These are phyloP conservation scores for Dyspetes luteomarginatus DNA, from an alignment of 2,888 invertebrate species.

Conservation along the genomic window DNA sequence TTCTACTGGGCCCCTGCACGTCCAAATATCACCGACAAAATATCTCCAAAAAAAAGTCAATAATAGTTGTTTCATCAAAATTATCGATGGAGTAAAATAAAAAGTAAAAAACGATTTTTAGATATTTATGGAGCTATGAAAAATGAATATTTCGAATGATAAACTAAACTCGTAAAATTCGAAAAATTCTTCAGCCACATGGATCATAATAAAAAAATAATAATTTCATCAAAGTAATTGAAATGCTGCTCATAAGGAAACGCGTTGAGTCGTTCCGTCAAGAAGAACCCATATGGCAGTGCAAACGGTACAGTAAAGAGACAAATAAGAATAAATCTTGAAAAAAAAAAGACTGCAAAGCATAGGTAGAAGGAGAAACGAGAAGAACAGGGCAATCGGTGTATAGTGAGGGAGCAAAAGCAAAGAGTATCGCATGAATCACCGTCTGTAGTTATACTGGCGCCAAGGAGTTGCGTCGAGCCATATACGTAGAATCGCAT, in stretches of 20 bases:
- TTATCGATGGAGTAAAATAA: neutral
- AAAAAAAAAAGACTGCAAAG: neutral
- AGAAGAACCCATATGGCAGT: constrained; percentile 23
- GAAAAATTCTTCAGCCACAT: too few relatives aligned
- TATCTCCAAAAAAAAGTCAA: too few relatives aligned
- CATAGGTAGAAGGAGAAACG: constrained; percentile 27
- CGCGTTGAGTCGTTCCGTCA: constrained; percentile 6
- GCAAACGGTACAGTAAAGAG: constrained; percentile 21
- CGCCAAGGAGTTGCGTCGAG: constrained; percentile 67
- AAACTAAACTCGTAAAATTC: too few relatives aligned
- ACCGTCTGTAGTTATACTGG: constrained; percentile 66
- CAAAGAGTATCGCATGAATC: constrained; percentile 64
- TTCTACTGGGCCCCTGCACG: too few relatives aligned
- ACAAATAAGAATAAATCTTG: constrained; percentile 20
- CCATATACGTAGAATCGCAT: constrained; percentile 67
- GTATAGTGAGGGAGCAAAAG: neutral
- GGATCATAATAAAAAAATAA: too few relatives aligned
- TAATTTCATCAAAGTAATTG: too few relatives aligned
- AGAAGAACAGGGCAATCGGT: constrained; percentile 30
- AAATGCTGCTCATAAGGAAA: constrained; percentile 37
- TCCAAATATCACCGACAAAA: too few relatives aligned
- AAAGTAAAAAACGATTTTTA: too few relatives aligned
- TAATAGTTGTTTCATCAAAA: too few relatives aligned
- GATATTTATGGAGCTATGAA: too few relatives aligned
- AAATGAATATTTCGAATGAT: too few relatives aligned